Base-by-base conservation (phyloP, 2,888 invertebrate genomes). In the Macaria liturata region DNA sequence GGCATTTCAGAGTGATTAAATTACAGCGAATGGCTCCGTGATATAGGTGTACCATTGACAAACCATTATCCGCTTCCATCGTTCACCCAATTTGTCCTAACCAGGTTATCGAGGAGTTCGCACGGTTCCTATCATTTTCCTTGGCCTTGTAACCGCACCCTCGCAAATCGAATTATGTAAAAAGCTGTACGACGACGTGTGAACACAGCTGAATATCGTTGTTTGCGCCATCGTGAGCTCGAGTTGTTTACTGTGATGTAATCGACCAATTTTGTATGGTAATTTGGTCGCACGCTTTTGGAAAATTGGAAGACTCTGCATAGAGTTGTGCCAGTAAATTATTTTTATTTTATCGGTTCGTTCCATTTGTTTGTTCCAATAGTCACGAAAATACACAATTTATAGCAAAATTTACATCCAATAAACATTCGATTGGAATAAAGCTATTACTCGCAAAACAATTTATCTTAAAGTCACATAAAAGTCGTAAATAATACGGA, bases 401-500 rank as follows among this genome's bases (percentile, higher is more conserved):
- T 20, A 20, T 20, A 20, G 20, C 20, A 20, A 20, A 37, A 37
- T 37, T 6, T 7, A 37, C 7, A 37, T 37, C 34, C 34, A 6
- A 4, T 6, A 4, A 37, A 6, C 7, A 6, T 37, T 37, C 34
- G 4, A 6, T 37, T 37, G 4, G 34, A 37, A 37, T 37, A 37
- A 37, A 37, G 34, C 34, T 37, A 37, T 4, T 37, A 37, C 34
- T 37, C 7, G 34, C 7, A 1, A 42, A n/a, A 9, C 42, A 42
- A 42, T 42, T 42, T 42, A 42, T n/a, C 42, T n/a, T 9, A 9
- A n/a, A 42, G 42, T 42, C 8, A 42, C n/a, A 42, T 42, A n/a
- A 42, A 42, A 61, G 60, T 31, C 61, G 65, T 74, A 71, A 69
- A 71, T 73, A 75, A 62, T 59, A 59, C 49, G 43, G 9, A 42